Conservation (phyloP, 2,113 vertebrate species). For the Apteryx owenii region DNA sequence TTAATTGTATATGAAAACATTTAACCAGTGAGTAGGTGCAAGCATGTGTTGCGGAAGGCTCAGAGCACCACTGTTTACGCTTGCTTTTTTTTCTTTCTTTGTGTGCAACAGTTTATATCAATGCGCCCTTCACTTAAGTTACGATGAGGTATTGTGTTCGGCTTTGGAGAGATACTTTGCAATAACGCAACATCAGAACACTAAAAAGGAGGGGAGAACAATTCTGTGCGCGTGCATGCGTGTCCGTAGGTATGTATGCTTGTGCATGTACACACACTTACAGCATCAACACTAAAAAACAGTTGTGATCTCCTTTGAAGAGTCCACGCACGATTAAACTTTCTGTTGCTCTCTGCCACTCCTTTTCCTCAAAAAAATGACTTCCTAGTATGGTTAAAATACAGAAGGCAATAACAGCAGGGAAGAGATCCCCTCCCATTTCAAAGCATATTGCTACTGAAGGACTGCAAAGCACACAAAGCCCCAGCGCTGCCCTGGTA, state of each 20-base stretch:
- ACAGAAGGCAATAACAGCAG: neutral
- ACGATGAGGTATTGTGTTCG: neutral
- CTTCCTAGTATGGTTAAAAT: neutral
- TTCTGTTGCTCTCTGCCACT: neutral
- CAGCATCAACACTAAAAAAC: accelerated
- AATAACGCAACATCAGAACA: neutral
- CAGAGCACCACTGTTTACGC: neutral
- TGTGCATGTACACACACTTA: accelerated
- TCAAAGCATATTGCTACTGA: neutral
- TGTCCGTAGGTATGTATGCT: accelerated
- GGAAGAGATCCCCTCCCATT: neutral
- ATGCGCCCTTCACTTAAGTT: neutral
- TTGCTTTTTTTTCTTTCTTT: too few relatives aligned
- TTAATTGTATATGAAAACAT: neutral
- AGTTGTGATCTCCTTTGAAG: neutral
- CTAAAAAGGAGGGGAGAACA: neutral
- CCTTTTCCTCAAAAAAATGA: neutral
- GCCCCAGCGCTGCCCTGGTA: neutral
- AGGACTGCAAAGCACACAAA: neutral
- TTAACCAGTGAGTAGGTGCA: neutral
- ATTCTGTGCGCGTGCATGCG: accelerated
- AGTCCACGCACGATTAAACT: accelerated
- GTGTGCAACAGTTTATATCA: accelerated
- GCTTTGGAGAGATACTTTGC: neutral
- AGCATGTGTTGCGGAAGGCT: neutral